A percentile compares a stretch with the other conserved stretches of the same genome.
Conservation (phyloP, 2,888 invertebrate species). For the Rhodophaea formosa region DNA sequence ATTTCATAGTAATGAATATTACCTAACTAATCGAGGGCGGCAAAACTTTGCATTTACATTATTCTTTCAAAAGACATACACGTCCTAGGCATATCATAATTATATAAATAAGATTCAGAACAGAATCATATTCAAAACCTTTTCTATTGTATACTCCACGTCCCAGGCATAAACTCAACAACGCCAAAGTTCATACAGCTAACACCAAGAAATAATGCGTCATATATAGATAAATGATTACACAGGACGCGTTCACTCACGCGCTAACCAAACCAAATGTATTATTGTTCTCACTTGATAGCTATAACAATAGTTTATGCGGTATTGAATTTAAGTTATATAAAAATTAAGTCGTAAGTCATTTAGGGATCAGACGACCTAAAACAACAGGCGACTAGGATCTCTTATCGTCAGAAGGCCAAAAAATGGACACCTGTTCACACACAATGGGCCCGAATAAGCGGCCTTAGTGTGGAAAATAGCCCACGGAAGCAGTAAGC, state of each 20-base stretch:
- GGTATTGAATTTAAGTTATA: neutral
- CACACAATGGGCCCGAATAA: too few species aligned
- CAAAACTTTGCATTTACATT: too few species aligned
- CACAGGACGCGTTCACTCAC: slow-evolving; percentile 18
- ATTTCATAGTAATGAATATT: too few species aligned
- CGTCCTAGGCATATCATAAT: neutral
- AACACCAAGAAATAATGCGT: slow-evolving; percentile 31
- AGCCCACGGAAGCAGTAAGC: too few species aligned
- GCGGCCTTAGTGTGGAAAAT: too few species aligned
- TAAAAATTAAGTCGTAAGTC: neutral
- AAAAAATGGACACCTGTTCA: too few species aligned
- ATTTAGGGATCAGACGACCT: neutral
- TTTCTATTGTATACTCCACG: neutral
- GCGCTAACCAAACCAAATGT: slow-evolving; percentile 18
- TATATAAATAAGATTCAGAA: too few species aligned
- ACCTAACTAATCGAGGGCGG: too few species aligned
- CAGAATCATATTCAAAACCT: too few species aligned
- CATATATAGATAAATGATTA: slow-evolving; percentile 16
- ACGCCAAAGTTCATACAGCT: slow-evolving; percentile 28
- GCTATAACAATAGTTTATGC: neutral
- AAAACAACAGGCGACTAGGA: too few species aligned
- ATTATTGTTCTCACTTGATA: neutral
- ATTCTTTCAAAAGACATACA: too few species aligned
- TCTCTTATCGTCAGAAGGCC: too few species aligned
- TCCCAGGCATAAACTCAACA: neutral